These are phyloP conservation scores for Passer domesticus DNA, from an alignment of 2,113 vertebrate species.

Conservation along the genomic window DNA sequence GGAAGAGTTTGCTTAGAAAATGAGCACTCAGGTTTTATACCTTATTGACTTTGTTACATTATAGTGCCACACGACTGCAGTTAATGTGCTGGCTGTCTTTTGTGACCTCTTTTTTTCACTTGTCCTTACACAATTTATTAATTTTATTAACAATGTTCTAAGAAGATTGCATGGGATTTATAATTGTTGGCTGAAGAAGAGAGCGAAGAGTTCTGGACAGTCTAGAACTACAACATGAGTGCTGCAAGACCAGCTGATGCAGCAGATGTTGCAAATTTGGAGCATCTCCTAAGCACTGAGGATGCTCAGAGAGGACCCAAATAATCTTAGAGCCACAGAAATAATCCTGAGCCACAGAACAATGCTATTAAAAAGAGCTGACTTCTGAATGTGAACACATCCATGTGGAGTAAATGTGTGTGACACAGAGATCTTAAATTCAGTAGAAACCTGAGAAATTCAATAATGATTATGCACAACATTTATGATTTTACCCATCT, in stretches of 20 bases:
- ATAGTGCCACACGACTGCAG: background rate
- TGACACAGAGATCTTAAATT: background rate
- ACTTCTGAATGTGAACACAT: background rate
- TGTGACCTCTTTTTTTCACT: background rate
- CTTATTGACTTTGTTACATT: conserved; percentile 18
- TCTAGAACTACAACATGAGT: background rate
- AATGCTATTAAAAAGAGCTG: background rate
- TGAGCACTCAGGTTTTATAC: conserved; percentile 12
- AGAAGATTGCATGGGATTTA: background rate
- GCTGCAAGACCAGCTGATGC: background rate
- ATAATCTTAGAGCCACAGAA: background rate
- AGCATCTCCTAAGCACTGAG: background rate
- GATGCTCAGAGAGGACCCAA: background rate
- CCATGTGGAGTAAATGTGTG: background rate
- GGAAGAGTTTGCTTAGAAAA: conserved; percentile 57
- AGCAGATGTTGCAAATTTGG: background rate
- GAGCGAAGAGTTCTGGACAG: background rate
- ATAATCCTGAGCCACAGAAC: background rate
- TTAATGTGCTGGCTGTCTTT: background rate
- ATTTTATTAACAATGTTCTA: background rate
- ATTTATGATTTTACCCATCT: background rate
- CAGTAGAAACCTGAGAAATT: background rate
- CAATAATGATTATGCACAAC: background rate
- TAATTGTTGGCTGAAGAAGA: background rate
- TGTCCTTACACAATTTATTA: background rate